Base-by-base conservation (phyloP, 2,888 invertebrate genomes). In the Tetragnatha montana region DNA sequence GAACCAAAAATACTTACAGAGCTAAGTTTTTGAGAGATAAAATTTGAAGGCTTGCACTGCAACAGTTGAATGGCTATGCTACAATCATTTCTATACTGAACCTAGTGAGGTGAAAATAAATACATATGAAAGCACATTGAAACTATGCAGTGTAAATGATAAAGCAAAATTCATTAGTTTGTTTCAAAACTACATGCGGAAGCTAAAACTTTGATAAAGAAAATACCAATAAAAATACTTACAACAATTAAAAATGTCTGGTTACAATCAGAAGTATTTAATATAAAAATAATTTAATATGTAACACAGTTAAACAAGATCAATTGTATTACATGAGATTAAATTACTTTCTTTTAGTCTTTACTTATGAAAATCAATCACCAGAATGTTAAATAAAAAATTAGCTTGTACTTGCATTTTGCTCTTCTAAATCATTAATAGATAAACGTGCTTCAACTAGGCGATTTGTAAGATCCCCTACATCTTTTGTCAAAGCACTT, bases 21-120 rank as follows among this genome's bases (percentile, higher is more conserved):
- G 93, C 97, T 97, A 92, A 97, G 95, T 94, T 96, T 97, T 93
- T 98, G 98, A 75, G 97, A 96, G 91, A 98, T 96, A 95, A 98
- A 98, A 94, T 97, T 97, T 92, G 97, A 97, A 92, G 98, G 98
- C 93, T 98, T 98, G 94, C 98, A 98, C 93, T 98, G 98, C 84
- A 98, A 94, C 92, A 98, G 95, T 94, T 98, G 98, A 92, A 98
- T 98, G 91, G 98, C 98, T 93, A 98, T 94, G 94, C 96, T 97
- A 93, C 98, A 98, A 93, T 98, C 98, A 93, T 96, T 97, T 93
- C 97, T 96, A 94, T 98, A 98, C 92, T 97, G 96, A 93, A 98
- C 98, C 98, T 98, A 35, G 35, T 35, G 35, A 35, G 1, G 35
- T 35, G 4, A 35, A 35, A 2, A 35, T 35, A 35, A 1, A 35